These are phyloP conservation scores for Conops quadrifasciatus DNA, from an alignment of 2,888 invertebrate species.

Conservation along the genomic window DNA sequence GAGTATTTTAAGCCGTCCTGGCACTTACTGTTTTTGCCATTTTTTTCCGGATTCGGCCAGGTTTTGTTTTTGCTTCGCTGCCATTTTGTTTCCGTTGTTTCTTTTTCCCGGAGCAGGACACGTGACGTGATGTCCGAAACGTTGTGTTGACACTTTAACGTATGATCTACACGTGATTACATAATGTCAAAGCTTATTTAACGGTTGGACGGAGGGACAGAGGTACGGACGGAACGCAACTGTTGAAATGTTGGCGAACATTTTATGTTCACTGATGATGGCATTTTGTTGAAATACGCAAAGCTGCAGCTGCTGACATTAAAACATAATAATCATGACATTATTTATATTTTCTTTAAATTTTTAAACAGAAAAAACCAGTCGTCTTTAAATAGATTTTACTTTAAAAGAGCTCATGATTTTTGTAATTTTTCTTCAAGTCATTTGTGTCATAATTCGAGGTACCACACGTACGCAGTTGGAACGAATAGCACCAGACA, in stretches of 20 bases:
- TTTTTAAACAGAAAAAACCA: too few species aligned
- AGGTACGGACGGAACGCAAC: too few species aligned
- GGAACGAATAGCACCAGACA: too few species aligned
- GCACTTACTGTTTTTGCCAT: not conserved
- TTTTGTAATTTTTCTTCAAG: not conserved
- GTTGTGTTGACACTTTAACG: conserved; percentile 31
- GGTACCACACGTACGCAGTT: too few species aligned
- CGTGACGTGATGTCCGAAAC: not conserved
- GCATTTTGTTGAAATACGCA: not conserved
- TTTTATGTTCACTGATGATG: not conserved
- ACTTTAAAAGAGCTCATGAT: too few species aligned
- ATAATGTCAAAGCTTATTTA: conserved; percentile 20
- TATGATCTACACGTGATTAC: conserved; percentile 29
- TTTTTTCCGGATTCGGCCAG: not conserved
- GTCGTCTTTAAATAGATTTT: too few species aligned
- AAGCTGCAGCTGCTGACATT: not conserved
- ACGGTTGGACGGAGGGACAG: not conserved
- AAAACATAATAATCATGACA: not conserved
- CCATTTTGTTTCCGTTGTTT: not conserved
- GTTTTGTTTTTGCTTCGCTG: not conserved
- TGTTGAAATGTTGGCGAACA: too few species aligned
- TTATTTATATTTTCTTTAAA: too few species aligned
- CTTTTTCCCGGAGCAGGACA: not conserved
- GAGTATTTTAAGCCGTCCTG: conserved; percentile 16
- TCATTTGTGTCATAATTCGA: not conserved